Evolutionary conservation across 2,797 vertebrate genomes (phyloP).

Genomic region (Phataginus tricuspis): DNA sequence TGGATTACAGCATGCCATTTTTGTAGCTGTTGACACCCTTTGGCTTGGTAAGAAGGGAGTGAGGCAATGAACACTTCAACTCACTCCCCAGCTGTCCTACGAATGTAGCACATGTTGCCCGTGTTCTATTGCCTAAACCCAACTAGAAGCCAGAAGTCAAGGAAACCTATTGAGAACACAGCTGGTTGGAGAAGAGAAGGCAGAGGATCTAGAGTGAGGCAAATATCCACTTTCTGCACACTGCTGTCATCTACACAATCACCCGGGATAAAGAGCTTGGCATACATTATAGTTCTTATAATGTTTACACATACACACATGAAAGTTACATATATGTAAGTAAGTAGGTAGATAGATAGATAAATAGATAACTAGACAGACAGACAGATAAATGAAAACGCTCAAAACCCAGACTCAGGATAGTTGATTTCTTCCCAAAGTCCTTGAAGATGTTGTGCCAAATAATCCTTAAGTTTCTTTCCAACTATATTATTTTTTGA

Average conservation of each 20-base stretch:
- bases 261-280: neutral
- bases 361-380: neutral
- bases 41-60: neutral
- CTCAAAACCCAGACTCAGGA: neutral
- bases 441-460: neutral
- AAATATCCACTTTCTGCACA: neutral
- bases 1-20: neutral
- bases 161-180: neutral
- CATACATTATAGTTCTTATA: neutral
- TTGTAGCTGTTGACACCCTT: neutral
- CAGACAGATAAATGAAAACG: neutral
- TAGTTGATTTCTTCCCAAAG: neutral
- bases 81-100: neutral
- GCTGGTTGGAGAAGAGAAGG: neutral
- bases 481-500: neutral
- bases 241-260: neutral
- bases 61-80: neutral
- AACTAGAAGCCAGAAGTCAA: neutral
- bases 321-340: neutral
- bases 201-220: neutral
- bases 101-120: neutral
- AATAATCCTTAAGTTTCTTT: constrained; percentile 20
- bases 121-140: neutral
- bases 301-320: neutral
- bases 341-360: neutral